Base-by-base conservation (phyloP, 2,888 invertebrate species). In the Eilema caniola region DNA sequence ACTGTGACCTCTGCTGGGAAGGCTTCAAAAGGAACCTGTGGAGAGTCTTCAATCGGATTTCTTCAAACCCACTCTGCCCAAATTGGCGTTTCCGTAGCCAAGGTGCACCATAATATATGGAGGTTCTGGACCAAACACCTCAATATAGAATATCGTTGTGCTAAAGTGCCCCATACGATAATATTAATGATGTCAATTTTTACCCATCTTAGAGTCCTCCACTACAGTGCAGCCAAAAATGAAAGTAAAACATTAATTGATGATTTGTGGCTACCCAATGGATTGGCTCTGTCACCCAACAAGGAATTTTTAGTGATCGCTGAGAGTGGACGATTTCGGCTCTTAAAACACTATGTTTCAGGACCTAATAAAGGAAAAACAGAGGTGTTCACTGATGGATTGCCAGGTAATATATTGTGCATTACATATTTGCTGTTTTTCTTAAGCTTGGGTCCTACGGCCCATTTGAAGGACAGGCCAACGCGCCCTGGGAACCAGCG, bases 191-290 rank as follows among this genome's bases (percentile, higher is more conserved):
- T 69, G 4, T 20, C 28, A 56, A 2, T 5, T 70, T 68, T 73
- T 71, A 90, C 3, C 10, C 28, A 0, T 23, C 90, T 61, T 82
- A 98, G 99, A 88, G 93, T 99, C 62, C 95, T 99, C 70, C 96
- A 97, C 86, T 98, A 98, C 89, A 96, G 98, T 89, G 96, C 98
- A 0, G 96, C 96, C 66, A 98, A 97, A 73, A 98, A 98, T 85
- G 96, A 96, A 77, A 98, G 97, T 85, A 96, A 96, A 85, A 97
- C 98, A 3, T 90, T 99, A 37, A 86, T 98, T 1, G 96, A 97
- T 75, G 96, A 97, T 63, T 85, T 99, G 0, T 97, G 96, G 90
- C 99, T 99, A 91, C 96, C 99, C 0, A 99, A 99, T 91, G 99
- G 99, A 23, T 90, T 99, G 31, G 96, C 96, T 66, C 85, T 99